Base-by-base conservation (phyloP, 2,888 invertebrate species). In the Ctena decussata region DNA sequence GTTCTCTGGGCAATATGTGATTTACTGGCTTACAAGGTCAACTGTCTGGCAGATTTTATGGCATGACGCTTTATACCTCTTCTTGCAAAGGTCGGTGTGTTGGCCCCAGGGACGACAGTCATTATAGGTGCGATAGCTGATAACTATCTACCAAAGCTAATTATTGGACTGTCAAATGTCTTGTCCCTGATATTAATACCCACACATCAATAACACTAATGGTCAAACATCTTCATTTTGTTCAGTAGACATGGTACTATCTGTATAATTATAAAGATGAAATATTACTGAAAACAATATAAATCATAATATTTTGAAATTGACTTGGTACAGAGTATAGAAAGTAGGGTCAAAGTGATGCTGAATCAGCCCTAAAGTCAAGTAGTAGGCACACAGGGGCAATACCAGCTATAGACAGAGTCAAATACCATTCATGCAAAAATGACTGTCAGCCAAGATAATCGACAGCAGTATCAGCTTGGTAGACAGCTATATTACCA, bases 21-120 rank as follows among this genome's bases (percentile, higher is more conserved):
- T 57, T 57, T 57, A 57, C 57, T 57, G 57, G 57, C 8, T 65
- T 65, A 65, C 65, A 3, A 65, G 65, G 65, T 65, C 65, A 65
- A 65, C 15, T 30, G 65, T 65, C 65, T 65, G 65, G 35, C 65
- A 65, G 35, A 12, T 65, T 35, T 65, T 35, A 35, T 65, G 27
- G 65, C 65, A 60, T 12, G 65, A 65, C 27, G n/a, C 30, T 65
- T 35, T 65, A 35, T 65, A 65, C 65, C 65, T 35, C 35, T 18
- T 65, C 35, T 11, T 21, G 65, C 6, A 18, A 53, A 30, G 35
- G 21, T 35, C 18, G 21, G 3, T 35, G 21, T 21, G 35, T 30
- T 65, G 65, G 65, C 65, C 65, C 35, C 32, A 35, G 65, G 65
- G 35, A 18, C 12, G 35, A 8, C 18, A 35, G 18, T 30, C 3